Conservation (phyloP, 2,888 invertebrate species). For the Aleiodes testaceus region DNA sequence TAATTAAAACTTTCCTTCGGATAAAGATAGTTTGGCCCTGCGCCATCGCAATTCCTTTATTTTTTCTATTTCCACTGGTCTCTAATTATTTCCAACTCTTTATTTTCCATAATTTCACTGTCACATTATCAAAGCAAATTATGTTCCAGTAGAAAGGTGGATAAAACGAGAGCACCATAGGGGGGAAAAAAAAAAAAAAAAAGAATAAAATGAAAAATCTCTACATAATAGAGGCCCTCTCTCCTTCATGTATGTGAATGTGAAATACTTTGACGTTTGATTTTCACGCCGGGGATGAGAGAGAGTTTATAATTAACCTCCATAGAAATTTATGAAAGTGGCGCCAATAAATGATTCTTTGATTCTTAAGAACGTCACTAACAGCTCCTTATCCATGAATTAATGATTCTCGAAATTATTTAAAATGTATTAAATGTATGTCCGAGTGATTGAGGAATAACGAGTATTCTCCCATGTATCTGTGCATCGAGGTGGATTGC, state of each 20-base stretch:
- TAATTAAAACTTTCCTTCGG: slow-evolving; percentile 54
- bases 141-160: background rate
- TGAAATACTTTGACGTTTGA: slow-evolving; percentile 4
- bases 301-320: slow-evolving; percentile 57
- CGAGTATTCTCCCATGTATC: background rate
- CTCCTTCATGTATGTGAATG: background rate
- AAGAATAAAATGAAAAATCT: no score
- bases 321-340: slow-evolving; percentile 58
- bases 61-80: slow-evolving; percentile 24
- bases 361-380: background rate
- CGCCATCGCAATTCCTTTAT: slow-evolving; percentile 45
- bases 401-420: slow-evolving; percentile 7
- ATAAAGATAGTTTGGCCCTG: slow-evolving; percentile 54
- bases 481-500: background rate
- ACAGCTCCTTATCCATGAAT: slow-evolving; percentile 9
- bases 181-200: no score
- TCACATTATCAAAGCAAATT: background rate
- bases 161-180: background rate
- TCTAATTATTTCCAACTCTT: background rate
- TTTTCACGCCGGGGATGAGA: slow-evolving; percentile 30
- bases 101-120: slow-evolving; percentile 7
- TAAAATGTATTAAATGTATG: background rate
- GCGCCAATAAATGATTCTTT: slow-evolving; percentile 31
- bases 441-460: slow-evolving; percentile 11
- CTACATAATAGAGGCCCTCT: no score